A percentile compares a stretch with the other conserved stretches of the same genome.
phyloP scores from a whole-genome alignment of 2,797 vertebrate species.

The Anomalospiza imberbis region DNA sequence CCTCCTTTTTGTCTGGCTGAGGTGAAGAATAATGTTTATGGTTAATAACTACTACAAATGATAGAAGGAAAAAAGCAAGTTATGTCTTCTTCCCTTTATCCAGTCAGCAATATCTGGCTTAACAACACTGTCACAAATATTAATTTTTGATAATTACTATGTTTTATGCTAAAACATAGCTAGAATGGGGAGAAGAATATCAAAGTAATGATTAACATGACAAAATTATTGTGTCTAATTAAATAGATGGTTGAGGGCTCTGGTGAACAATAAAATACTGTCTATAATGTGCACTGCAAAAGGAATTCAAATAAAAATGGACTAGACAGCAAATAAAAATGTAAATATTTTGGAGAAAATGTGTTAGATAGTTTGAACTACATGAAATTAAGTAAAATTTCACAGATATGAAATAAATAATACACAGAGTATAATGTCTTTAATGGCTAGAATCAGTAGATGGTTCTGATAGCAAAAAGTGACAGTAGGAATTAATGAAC shows the following conservation, averaged over 20 bases:
- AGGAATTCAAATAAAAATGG: neutral
- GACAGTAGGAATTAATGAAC: neutral
- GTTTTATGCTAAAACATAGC: neutral
- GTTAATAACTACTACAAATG: neutral
- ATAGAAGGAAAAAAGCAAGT: neutral
- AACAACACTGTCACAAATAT: neutral
- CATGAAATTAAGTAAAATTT: neutral
- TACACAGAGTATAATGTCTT: neutral
- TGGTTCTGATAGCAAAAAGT: neutral
- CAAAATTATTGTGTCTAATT: neutral
- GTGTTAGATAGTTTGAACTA: neutral
- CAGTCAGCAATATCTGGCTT: neutral
- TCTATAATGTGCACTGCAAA: neutral
- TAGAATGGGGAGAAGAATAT: neutral
- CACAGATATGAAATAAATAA: neutral
- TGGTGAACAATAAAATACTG: neutral
- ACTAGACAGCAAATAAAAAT: neutral
- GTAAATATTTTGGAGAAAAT: accelerated
- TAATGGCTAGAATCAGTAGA: neutral
- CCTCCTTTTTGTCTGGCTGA: neutral
- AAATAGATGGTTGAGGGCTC: neutral
- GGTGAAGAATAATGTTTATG: neutral
- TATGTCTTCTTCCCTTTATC: neutral
- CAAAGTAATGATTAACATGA: neutral
- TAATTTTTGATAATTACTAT: neutral